Base-by-base conservation (phyloP, 2,113 vertebrate genomes). In the Channa argus region DNA sequence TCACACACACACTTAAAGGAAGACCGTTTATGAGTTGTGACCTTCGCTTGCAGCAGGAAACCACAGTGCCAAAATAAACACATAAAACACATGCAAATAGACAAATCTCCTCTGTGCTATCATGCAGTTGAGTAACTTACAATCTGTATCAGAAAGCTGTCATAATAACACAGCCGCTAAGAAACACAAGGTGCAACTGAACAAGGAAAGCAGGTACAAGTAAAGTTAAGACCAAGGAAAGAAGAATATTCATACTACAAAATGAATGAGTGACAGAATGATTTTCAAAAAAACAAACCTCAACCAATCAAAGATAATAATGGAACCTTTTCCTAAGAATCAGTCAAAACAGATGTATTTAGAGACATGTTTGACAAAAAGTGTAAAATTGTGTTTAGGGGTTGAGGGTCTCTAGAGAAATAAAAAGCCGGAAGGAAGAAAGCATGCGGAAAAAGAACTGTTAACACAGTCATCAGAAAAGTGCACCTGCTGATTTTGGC, bases 41-140 rank as follows among this genome's bases (percentile, higher is more conserved):
- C 76, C 73, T 37, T 71, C 63, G 56, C 72, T 75, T 75, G 79
- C 33, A 8, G 74, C 79, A 90, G 85, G 86, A 89, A 85, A 86
- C 85, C 77, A 74, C 77, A 77, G 75, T 47, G 77, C 88, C 85
- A 89, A 87, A 77, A 62, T 72, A 87, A 54, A 89, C 78, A 82
- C 41, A 72, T 80, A 88, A 84, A 88, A 72, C 39, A 51, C 56
- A 82, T 12, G 15, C 10, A 37, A 6, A 69, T 2, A 70, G 53
- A 79, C 68, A 79, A 53, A 81, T 67, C 24, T 55, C 38, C 66
- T 60, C 45, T 51, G 44, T 44, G 53, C 52, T 63, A 56, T 63
- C 34, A 49, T 15, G 52, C 77, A 50, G 61, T 4, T 10, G 41
- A 37, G 44, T 12, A 78, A 13, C 10, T 43, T 41, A 66, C 3